These are phyloP conservation scores for Tridacna crocea DNA, from an alignment of 2,888 invertebrate genomes.

Conservation along the genomic window DNA sequence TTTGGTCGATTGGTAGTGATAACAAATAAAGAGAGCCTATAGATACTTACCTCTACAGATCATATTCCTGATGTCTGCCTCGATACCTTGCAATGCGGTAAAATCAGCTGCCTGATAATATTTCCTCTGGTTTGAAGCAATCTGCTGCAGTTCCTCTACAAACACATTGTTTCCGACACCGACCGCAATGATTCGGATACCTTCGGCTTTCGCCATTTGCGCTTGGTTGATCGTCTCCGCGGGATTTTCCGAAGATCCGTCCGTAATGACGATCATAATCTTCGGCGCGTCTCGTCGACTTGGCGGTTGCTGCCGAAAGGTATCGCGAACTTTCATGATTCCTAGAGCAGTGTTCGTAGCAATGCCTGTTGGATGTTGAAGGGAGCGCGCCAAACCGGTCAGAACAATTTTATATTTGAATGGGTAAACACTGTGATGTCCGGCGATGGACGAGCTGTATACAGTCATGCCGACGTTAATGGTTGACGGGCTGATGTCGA, in stretches of 20 bases:
- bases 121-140: slow-evolving; percentile 66
- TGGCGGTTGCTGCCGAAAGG: slow-evolving; percentile 58
- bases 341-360: slow-evolving; percentile 67
- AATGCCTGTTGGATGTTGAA: slow-evolving; percentile 65
- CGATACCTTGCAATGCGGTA: slow-evolving; percentile 68
- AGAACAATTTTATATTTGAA: slow-evolving; percentile 68
- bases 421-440: slow-evolving; percentile 66
- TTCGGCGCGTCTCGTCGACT: slow-evolving; percentile 64
- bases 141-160: slow-evolving; percentile 70
- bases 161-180: slow-evolving; percentile 74
- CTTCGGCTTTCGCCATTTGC: slow-evolving; percentile 63
- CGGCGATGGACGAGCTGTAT: slow-evolving; percentile 72
- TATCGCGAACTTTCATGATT: slow-evolving; percentile 60
- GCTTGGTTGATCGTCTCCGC: slow-evolving; percentile 71
- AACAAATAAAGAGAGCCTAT: too few species aligned
- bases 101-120: slow-evolving; percentile 72
- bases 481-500: slow-evolving; percentile 64
- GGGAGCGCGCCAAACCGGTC: slow-evolving; percentile 50
- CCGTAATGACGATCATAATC: slow-evolving; percentile 75
- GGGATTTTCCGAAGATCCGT: slow-evolving; percentile 74
- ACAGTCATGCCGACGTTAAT: slow-evolving; percentile 72
- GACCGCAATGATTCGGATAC: slow-evolving; percentile 73
- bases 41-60: slow-evolving; percentile 71
- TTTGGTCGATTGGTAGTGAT: too few species aligned
- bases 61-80: slow-evolving; percentile 67